A percentile compares a stretch with the other conserved stretches of the same genome.
These are phyloP conservation scores for Pachyuromys duprasi DNA, from an alignment of 2,797 vertebrate species.

Conservation along the genomic window DNA sequence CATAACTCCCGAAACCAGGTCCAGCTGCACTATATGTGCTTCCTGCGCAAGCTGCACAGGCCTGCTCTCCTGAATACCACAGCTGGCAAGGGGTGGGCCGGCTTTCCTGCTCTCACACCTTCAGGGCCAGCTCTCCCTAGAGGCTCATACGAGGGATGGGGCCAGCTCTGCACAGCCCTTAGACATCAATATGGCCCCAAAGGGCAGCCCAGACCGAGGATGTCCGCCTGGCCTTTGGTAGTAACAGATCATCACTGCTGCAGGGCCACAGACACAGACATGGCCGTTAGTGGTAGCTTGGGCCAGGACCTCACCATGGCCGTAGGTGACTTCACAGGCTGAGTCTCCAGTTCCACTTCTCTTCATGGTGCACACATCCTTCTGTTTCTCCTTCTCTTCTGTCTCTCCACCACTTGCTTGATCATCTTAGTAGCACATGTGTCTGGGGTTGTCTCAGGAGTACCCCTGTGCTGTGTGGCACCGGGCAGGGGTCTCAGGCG, in stretches of 20 bases:
- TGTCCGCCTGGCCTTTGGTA: neutral
- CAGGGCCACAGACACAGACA: neutral
- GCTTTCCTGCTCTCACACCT: too few species aligned
- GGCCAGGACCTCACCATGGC: neutral
- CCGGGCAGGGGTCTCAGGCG: neutral
- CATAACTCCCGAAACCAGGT: neutral
- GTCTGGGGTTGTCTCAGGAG: neutral
- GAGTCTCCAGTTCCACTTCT: neutral
- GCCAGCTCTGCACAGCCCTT: neutral
- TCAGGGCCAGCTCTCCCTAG: too few species aligned
- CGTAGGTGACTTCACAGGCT: neutral
- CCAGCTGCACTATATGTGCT: neutral
- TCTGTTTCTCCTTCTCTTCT: neutral
- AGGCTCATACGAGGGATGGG: neutral
- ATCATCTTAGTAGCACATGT: neutral
- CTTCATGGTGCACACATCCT: neutral
- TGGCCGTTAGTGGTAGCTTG: neutral
- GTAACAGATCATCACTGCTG: neutral
- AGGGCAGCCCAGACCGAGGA: neutral
- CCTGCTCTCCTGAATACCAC: neutral
- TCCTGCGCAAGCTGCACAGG: neutral
- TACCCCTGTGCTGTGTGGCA: neutral
- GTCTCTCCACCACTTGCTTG: neutral
- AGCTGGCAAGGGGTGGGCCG: neutral
- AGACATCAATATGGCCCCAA: neutral